Evolutionary conservation across 35 echinoderm and acorn worm genomes (phyloP), one percentile per base, ranked within the genome.

Genomic region (Ophioderma brevispina): DNA sequence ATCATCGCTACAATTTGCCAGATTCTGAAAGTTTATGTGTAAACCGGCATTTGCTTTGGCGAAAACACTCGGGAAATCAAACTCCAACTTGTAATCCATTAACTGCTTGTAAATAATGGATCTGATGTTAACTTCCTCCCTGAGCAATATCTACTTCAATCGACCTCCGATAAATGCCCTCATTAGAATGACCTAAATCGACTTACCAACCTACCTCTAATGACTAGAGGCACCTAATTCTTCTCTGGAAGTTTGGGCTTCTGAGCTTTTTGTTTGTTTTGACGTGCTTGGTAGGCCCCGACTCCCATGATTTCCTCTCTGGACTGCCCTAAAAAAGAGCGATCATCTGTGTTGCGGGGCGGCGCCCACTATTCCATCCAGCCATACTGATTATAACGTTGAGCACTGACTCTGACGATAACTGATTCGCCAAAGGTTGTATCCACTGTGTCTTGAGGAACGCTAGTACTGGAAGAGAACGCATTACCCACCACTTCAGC

Each of bases 21-120:
- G 1, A 5, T 28, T 34, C 15, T 19, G 38, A 8, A 96, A 55
- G 38, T 75, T 38, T 79, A 15, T 25, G 85, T 17, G 33, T 85
- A 78, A 50, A 81, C 75, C 55, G 36, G 76, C 23, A 17, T n/a
- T 59, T 93, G 94, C 3, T 35, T 21, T 52, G 46, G 10, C 23
- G 63, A 55, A 77, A 70, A 14, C 32, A 33, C 19, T 38, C 31
- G 10, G 40, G 21, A n/a, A n/a, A 37, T 50, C 33, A 87, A 96
- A 90, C 50, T 96, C 87, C 35, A 96, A 35, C 23, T 76, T 81
- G 31, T 93, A n/a, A 93, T 37, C 91, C 94, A 38, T 31, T 25
- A 36, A 96, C 39, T 32, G 87, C 64, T 19, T 91, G 37, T 38
- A 92, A 42, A 33, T 80, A 30, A 55, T 78, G 11, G 85, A 87